Base-by-base conservation (phyloP, 2,888 invertebrate species). In the Onchidella celtica region DNA sequence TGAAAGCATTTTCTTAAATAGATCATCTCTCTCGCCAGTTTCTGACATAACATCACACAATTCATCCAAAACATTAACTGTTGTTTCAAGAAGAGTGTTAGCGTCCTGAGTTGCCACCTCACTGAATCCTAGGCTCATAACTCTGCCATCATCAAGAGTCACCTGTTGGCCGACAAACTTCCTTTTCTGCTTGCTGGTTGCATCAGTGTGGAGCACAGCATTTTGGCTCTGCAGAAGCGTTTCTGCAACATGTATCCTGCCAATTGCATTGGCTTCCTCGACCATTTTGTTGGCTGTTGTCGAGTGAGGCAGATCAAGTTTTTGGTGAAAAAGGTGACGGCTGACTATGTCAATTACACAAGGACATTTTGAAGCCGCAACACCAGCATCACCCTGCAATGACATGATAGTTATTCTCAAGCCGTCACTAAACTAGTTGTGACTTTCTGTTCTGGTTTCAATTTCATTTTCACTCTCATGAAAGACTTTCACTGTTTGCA, bases 71-170 rank as follows among this genome's bases (percentile, higher is more conserved):
- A 65, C 2, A 2, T 27, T 27, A n/a, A 27, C 11, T 29, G 65
- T 65, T 24, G 2, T 11, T 1, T 65, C 65, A 17, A 65, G 2
- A 3, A 65, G 27, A 3, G 65, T 65, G 17, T 65, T 3, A 17
- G 65, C 65, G 11, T 65, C 29, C 65, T 65, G 27, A 3, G 65
- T 65, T 27, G 65, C 65, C 65, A 65, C 65, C 11, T 17, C 65
- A 2, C 2, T 3, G 29, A 65, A 65, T 3, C 65, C 65, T 29
- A 65, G 32, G 27, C 65, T 65, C 14, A 65, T 9, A 3, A 27
- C 3, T 3, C 27, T 65, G 2, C 65, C 65, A 27, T 65, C 27
- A 65, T 65, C 65, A 2, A 65, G 11, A 4, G 65, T 65, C 17
- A 65, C 2, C 65, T 65, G 65, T 11, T 65, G 65, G 6, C 65